Conservation (phyloP, 2,797 vertebrate species). For the Sebastes hubbsi region DNA sequence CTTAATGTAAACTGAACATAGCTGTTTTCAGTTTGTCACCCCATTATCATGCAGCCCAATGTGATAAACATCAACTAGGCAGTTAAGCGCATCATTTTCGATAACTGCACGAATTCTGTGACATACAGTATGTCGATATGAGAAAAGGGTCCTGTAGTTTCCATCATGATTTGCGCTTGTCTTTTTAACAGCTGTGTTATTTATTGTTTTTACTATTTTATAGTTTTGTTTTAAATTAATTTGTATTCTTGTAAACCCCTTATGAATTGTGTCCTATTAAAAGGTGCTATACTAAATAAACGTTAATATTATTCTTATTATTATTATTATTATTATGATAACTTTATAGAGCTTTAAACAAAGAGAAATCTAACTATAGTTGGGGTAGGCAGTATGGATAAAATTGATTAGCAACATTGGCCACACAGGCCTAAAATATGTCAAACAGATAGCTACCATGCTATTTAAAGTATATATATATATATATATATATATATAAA, state of each 20-base stretch:
- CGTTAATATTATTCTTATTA: too few relatives aligned
- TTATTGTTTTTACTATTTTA: neutral
- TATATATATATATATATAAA: neutral
- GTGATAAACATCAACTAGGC: neutral
- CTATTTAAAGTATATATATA: neutral
- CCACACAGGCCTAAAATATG: neutral
- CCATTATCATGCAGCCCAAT: neutral
- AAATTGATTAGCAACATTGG: neutral
- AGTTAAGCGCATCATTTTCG: neutral
- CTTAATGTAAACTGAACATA: neutral
- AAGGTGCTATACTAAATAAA: too few relatives aligned
- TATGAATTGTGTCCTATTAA: fast-evolving
- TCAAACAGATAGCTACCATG: neutral
- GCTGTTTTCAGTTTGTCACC: neutral
- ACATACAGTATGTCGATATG: neutral
- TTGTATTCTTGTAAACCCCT: fast-evolving
- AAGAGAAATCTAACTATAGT: neutral
- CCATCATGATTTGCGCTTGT: neutral
- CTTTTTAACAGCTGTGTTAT: too few relatives aligned
- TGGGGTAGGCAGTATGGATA: neutral
- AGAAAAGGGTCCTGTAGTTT: neutral
- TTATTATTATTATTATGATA: too few relatives aligned
- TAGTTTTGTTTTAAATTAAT: neutral
- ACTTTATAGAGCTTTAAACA: neutral
- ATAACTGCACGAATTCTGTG: neutral